phyloP scores from a whole-genome alignment of 2,113 vertebrate species.

The Lycaon pictus region DNA sequence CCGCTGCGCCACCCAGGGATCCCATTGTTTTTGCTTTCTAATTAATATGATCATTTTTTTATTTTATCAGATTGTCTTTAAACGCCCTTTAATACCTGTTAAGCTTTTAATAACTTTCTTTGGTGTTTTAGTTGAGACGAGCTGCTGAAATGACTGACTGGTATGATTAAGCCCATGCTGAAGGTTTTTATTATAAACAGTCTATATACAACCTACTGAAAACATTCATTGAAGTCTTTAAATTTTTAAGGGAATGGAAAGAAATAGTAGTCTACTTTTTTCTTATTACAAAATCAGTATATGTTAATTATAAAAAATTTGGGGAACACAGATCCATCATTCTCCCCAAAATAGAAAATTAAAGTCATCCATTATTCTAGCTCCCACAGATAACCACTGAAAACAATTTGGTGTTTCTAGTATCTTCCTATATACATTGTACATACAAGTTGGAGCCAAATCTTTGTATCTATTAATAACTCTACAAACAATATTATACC shows the following conservation, averaged over 20 bases:
- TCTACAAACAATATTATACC: not conserved
- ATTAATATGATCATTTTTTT: not conserved
- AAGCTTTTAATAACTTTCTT: slow-evolving; percentile 52
- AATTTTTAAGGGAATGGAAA: slow-evolving; percentile 58
- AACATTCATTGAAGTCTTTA: slow-evolving; percentile 44
- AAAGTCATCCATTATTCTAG: slow-evolving; percentile 63
- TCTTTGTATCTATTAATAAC: not conserved
- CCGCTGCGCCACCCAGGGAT: too few relatives aligned
- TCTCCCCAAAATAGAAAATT: slow-evolving; percentile 47
- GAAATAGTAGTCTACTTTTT: slow-evolving; percentile 59
- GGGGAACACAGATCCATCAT: not conserved
- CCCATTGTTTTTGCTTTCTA: not conserved
- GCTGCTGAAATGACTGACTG: not conserved
- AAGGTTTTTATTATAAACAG: not conserved
- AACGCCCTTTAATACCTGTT: not conserved
- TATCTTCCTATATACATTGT: slow-evolving; percentile 19
- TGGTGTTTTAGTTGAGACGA: slow-evolving; percentile 43
- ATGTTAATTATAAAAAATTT: slow-evolving; percentile 57
- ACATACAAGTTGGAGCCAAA: slow-evolving; percentile 1
- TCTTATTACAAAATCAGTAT: slow-evolving; percentile 64
- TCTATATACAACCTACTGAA: slow-evolving; percentile 30
- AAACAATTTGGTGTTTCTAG: slow-evolving; percentile 42
- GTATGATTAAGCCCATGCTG: not conserved
- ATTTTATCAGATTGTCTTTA: slow-evolving; percentile 21
- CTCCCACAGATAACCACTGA: slow-evolving; percentile 32